phyloP scores from a whole-genome alignment of 1,140 invertebrate genomes.

The Berghia stephanieae region DNA sequence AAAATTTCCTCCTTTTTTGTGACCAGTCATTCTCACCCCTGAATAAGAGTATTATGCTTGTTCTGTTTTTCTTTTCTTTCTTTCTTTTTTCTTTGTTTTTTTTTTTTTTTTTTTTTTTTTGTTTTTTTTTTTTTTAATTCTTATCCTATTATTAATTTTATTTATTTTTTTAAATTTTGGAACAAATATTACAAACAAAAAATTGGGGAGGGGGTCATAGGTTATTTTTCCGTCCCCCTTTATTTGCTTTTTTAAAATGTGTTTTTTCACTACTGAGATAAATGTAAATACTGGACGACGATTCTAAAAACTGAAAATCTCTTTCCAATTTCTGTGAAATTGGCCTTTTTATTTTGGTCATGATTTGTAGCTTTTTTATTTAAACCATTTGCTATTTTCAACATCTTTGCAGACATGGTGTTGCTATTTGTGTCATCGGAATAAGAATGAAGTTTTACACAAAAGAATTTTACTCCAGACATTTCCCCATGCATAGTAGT shows the following conservation, averaged over 20 bases:
- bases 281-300: neutral
- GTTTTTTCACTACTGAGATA: neutral
- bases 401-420: neutral
- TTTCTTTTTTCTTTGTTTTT: no score
- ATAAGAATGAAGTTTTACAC: no score
- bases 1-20: no score
- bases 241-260: conserved; percentile 5
- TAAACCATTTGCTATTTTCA: neutral
- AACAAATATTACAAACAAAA: no score
- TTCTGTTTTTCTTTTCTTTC: neutral
- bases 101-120: no score
- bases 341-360: neutral
- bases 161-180: neutral
- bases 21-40: no score
- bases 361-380: no score
- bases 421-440: conserved; percentile 4
- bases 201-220: no score
- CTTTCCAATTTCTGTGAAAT: no score
- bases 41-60: neutral
- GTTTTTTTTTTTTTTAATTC: neutral
- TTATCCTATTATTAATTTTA: neutral
- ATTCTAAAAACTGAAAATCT: no score
- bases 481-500: no score
- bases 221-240: neutral
- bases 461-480: no score